phyloP scores from a whole-genome alignment of 2,888 invertebrate species.

The Nudaria mundana region DNA sequence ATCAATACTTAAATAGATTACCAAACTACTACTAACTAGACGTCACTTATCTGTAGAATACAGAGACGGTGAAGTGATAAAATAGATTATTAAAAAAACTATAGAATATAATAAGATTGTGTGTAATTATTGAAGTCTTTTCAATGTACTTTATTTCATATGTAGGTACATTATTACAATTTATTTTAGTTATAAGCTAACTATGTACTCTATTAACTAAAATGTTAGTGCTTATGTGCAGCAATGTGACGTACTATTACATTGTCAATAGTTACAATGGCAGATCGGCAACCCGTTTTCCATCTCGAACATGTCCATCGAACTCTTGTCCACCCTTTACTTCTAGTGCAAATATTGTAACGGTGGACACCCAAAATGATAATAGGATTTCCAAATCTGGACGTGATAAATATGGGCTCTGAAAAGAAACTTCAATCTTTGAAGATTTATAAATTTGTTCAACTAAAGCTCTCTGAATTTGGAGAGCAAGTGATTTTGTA shows the following conservation, averaged over 20 bases:
- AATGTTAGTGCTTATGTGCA: slow-evolving; percentile 17
- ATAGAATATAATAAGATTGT: too few relatives aligned
- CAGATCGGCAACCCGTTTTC: slow-evolving; percentile 14
- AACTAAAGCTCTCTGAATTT: neutral
- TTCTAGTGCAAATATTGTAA: slow-evolving; percentile 13
- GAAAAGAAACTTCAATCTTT: slow-evolving; percentile 6
- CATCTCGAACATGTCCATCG: slow-evolving; percentile 19
- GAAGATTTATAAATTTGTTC: neutral
- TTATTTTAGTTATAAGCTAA: too few relatives aligned
- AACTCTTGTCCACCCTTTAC: slow-evolving; percentile 9
- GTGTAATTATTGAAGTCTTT: too few relatives aligned
- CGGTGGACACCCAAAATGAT: slow-evolving; percentile 17
- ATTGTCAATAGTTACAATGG: slow-evolving; percentile 12
- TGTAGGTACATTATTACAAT: too few relatives aligned
- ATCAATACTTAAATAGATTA: too few relatives aligned
- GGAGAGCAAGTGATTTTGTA: neutral
- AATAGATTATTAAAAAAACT: too few relatives aligned
- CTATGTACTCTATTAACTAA: neutral
- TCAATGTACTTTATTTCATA: too few relatives aligned
- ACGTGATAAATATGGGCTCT: slow-evolving; percentile 15
- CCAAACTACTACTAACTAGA: too few relatives aligned
- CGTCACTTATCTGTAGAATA: too few relatives aligned
- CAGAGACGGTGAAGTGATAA: too few relatives aligned
- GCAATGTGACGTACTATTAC: slow-evolving; percentile 10
- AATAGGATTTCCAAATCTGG: slow-evolving; percentile 23